These are phyloP conservation scores for Bruchidius siliquastri DNA, from an alignment of 2,888 invertebrate species.

Conservation along the genomic window DNA sequence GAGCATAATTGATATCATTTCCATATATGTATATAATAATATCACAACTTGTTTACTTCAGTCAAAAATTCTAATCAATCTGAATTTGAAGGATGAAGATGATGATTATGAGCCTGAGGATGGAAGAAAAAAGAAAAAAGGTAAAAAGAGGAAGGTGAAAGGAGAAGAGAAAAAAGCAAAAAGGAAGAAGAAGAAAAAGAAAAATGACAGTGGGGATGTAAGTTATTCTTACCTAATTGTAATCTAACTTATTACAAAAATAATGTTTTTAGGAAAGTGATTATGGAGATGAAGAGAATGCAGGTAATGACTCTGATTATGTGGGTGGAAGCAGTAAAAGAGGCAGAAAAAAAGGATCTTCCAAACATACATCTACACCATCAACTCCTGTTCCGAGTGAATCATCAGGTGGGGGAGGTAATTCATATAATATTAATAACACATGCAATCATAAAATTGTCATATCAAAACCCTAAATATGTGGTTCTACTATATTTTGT, in stretches of 20 bases:
- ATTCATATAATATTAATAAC: neutral
- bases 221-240: conserved; percentile 15
- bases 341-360: conserved; percentile 55
- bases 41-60: too few species aligned
- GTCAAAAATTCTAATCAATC: neutral
- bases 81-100: conserved; percentile 62
- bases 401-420: conserved; percentile 39
- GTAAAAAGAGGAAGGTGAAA: conserved; percentile 87
- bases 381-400: conserved; percentile 46
- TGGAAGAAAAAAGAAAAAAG: conserved; percentile 83
- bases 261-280: conserved; percentile 64
- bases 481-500: too few species aligned
- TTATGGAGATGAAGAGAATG: conserved; percentile 61
- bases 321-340: conserved; percentile 58
- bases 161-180: conserved; percentile 89
- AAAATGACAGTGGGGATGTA: conserved; percentile 85
- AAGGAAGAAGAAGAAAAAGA: conserved; percentile 92
- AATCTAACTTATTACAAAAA: neutral
- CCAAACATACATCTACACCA: conserved; percentile 45
- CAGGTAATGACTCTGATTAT: conserved; percentile 75
- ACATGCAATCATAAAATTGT: too few species aligned
- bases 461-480: too few species aligned
- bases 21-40: too few species aligned
- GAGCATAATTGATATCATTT: too few species aligned
- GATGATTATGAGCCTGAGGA: conserved; percentile 85